A percentile compares a stretch with the other conserved stretches of the same genome.
Evolutionary conservation across 2,888 invertebrate genomes (phyloP).

Genomic region (Tipula confusa): DNA sequence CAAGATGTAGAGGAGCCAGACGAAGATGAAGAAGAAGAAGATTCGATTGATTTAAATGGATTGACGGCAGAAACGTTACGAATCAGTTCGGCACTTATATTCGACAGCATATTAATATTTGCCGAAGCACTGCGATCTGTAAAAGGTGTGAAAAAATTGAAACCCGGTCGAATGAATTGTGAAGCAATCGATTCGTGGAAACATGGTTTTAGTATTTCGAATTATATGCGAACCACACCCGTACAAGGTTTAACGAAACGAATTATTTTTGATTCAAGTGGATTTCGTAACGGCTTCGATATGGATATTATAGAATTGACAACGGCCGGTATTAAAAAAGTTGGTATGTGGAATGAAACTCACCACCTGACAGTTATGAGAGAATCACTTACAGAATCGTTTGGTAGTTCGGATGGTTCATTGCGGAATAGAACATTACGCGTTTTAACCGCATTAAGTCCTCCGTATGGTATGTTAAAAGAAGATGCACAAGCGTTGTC

Average conservation of each 20-base stretch:
- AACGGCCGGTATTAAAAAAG: constrained; percentile 59
- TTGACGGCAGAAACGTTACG: constrained; percentile 38
- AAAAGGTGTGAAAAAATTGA: constrained; percentile 51
- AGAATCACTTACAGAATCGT: constrained; percentile 47
- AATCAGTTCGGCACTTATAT: constrained; percentile 73
- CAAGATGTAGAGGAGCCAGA: neutral
- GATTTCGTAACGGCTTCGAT: constrained; percentile 65
- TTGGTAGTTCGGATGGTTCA: constrained; percentile 55
- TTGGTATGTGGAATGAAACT: constrained; percentile 65
- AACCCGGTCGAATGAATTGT: constrained; percentile 57
- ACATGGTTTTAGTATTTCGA: constrained; percentile 76
- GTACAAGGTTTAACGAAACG: constrained; percentile 68
- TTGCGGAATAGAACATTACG: constrained; percentile 68
- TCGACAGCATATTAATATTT: constrained; percentile 79
- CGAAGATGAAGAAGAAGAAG: constrained; percentile 45
- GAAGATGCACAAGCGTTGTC: constrained; percentile 60
- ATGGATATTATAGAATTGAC: constrained; percentile 65
- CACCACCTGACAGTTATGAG: constrained; percentile 57
- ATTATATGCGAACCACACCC: constrained; percentile 61
- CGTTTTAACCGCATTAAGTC: constrained; percentile 73
- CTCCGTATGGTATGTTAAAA: constrained; percentile 84
- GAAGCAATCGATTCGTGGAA: constrained; percentile 63
- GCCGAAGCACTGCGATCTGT: constrained; percentile 71
- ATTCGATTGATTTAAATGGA: constrained; percentile 39
- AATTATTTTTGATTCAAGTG: constrained; percentile 73